These are phyloP conservation scores for Labeo calbasu DNA, from an alignment of 2,797 vertebrate species.

Conservation along the genomic window DNA sequence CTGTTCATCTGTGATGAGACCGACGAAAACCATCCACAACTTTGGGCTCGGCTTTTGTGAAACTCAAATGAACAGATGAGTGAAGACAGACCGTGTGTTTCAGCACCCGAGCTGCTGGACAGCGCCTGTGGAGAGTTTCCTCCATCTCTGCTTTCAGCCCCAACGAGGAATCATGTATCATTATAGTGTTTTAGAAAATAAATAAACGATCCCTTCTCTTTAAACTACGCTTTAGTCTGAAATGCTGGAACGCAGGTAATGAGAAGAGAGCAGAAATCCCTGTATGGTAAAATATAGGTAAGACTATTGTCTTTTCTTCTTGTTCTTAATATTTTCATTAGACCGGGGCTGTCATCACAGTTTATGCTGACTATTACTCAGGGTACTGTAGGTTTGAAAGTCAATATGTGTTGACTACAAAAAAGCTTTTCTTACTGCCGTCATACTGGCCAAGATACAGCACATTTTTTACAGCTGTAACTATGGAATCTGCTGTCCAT, in stretches of 20 bases:
- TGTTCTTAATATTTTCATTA: slow-evolving; percentile 62
- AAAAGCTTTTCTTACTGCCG: too few species aligned
- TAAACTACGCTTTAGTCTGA: slow-evolving; percentile 66
- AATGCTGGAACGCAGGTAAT: slow-evolving; percentile 61
- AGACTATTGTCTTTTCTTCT: slow-evolving; percentile 60
- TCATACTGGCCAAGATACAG: neutral
- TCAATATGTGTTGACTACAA: neutral
- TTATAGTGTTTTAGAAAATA: slow-evolving; percentile 6
- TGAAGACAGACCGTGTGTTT: slow-evolving; percentile 62
- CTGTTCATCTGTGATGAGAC: neutral
- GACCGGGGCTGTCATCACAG: neutral
- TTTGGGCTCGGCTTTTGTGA: slow-evolving; percentile 67
- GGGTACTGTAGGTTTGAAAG: neutral
- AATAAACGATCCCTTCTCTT: slow-evolving; percentile 31
- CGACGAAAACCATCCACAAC: slow-evolving; percentile 61
- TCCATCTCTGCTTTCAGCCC: slow-evolving; percentile 58
- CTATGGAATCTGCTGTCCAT: neutral
- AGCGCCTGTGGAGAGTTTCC: slow-evolving; percentile 71
- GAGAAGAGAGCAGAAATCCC: slow-evolving; percentile 67
- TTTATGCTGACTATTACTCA: neutral
- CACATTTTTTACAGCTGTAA: too few species aligned
- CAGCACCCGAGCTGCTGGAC: slow-evolving; percentile 66
- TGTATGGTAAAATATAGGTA: slow-evolving; percentile 49
- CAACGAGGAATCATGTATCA: slow-evolving; percentile 31
- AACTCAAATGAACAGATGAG: slow-evolving; percentile 72